A percentile compares a stretch with the other conserved stretches of the same genome.
Conservation (phyloP, 1,140 invertebrate genomes). For the Saccostrea echinata region DNA sequence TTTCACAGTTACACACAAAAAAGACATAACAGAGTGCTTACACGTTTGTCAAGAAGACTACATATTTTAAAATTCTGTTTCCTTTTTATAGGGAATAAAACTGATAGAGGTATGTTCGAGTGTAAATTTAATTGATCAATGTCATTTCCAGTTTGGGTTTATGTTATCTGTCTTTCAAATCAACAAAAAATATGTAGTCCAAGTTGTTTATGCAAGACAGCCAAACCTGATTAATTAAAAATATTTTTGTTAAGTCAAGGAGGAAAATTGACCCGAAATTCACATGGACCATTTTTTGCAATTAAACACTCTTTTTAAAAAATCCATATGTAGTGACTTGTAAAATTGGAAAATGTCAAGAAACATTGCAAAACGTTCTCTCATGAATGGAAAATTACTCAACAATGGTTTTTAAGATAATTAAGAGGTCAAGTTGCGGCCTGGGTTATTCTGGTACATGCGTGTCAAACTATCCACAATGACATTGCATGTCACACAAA, state of each 20-base stretch:
- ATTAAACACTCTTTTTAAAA: not conserved
- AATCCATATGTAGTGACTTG: conserved; percentile 28
- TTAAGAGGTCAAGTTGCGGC: conserved; percentile 7
- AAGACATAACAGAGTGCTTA: too few species aligned
- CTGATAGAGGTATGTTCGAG: too few species aligned
- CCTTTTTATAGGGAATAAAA: too few species aligned
- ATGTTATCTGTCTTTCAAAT: not conserved
- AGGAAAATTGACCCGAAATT: not conserved
- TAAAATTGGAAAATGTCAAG: conserved; percentile 33
- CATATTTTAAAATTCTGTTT: too few species aligned
- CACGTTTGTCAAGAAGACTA: too few species aligned
- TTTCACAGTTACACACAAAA: too few species aligned
- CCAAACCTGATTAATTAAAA: not conserved
- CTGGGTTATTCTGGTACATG: conserved; percentile 5
- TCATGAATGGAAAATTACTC: conserved; percentile 7
- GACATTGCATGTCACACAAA: conserved; percentile 29
- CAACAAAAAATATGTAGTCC: not conserved
- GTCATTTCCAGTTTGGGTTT: not conserved
- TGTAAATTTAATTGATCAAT: not conserved
- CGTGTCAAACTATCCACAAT: not conserved
- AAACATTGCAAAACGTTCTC: not conserved
- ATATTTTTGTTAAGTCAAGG: not conserved
- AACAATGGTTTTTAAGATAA: conserved; percentile 29
- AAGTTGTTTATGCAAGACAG: not conserved
- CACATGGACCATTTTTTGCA: not conserved